These are phyloP conservation scores for Gastrophysa polygoni DNA, from an alignment of 2,888 invertebrate species.

Conservation along the genomic window DNA sequence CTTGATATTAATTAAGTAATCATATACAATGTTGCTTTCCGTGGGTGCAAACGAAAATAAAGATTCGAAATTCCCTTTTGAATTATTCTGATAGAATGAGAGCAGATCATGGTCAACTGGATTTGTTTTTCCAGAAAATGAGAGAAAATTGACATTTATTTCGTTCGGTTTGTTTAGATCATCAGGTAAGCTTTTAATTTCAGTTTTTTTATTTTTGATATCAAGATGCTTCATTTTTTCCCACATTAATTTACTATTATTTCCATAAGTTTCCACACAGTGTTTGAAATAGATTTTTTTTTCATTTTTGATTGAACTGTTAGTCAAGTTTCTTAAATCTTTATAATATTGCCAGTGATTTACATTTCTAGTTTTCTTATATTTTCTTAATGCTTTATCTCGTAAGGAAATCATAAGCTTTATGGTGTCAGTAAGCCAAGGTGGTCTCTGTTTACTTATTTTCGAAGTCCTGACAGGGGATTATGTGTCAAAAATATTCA, in stretches of 20 bases:
- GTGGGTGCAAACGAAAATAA: neutral
- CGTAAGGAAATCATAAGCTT: neutral
- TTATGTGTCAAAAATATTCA: neutral
- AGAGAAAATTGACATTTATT: neutral
- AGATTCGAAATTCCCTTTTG: neutral
- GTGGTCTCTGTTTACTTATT: neutral
- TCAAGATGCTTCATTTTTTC: neutral
- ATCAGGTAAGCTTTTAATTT: no score
- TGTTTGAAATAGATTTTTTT: neutral
- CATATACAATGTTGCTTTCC: neutral
- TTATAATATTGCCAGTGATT: neutral
- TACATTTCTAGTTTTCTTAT: neutral
- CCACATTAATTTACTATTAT: neutral
- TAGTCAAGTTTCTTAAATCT: slow-evolving; percentile 2
- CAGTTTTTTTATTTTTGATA: neutral
- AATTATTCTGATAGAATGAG: neutral
- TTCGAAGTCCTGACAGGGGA: neutral
- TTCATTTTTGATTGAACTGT: neutral
- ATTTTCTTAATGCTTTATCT: neutral
- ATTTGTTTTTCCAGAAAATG: neutral
- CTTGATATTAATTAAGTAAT: neutral
- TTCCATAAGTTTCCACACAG: neutral
- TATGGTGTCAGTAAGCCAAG: neutral
- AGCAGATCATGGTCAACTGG: neutral
- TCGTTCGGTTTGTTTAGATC: neutral